Conservation (phyloP, 2,888 invertebrate species). For the Molorchus minor region DNA sequence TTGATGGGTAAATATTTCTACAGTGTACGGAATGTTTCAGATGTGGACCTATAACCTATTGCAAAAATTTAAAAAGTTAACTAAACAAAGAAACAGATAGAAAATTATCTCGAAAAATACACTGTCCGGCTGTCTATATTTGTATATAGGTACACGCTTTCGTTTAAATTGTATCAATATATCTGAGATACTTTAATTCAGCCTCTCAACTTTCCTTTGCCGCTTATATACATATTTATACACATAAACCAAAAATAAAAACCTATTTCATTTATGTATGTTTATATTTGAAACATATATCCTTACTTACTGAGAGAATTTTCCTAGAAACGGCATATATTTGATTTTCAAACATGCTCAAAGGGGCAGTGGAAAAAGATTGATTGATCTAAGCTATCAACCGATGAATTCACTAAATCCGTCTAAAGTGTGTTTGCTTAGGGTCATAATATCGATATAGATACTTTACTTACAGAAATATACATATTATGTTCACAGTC, state of each 20-base stretch:
- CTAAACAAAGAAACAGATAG: no score
- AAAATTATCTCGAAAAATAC: no score
- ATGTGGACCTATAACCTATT: no score
- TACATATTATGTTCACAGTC: not conserved
- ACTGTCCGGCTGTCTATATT: no score
- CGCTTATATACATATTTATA: not conserved
- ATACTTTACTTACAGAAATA: not conserved
- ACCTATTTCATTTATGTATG: no score
- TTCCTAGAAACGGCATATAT: not conserved
- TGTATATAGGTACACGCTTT: no score
- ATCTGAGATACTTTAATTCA: not conserved
- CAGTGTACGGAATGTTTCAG: no score
- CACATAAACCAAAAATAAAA: not conserved
- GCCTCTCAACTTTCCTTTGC: not conserved
- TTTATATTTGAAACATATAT: no score
- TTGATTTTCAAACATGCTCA: not conserved
- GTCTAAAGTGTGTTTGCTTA: not conserved
- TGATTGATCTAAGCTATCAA: constrained; percentile 1
- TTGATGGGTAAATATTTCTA: no score
- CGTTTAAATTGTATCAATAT: not conserved
- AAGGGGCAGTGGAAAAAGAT: constrained; percentile 1
- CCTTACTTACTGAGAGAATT: no score
- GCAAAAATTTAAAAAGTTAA: no score
- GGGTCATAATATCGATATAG: not conserved
- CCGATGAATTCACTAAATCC: not conserved